Conservation (phyloP, 2,113 vertebrate genomes). For the Polypterus bichir region DNA sequence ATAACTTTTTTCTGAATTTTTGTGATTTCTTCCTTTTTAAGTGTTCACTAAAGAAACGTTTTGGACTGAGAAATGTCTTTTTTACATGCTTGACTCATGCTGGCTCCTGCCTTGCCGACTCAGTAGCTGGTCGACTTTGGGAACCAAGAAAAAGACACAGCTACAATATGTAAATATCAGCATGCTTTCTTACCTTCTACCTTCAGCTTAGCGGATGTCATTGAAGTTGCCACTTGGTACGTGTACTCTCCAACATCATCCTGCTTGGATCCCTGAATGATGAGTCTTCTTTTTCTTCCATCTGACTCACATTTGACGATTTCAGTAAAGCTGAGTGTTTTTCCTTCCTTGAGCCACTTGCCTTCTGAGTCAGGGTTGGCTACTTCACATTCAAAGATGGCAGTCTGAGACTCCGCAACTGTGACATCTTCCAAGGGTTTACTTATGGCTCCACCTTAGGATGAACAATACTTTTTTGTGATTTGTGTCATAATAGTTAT, state of each 20-base stretch:
- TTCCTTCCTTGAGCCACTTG: constrained; percentile 76
- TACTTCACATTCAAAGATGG: constrained; percentile 83
- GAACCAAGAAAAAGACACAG: too few relatives aligned
- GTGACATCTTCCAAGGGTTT: constrained; percentile 79
- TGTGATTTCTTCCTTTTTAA: too few relatives aligned
- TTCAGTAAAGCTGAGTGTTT: constrained; percentile 53
- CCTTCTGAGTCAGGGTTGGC: constrained; percentile 80
- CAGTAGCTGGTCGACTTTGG: too few relatives aligned
- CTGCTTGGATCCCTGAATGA: constrained; percentile 62
- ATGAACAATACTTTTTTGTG: constrained; percentile 13
- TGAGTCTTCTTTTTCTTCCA: constrained; percentile 65
- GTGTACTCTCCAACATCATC: constrained; percentile 88
- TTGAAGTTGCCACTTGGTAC: constrained; percentile 87
- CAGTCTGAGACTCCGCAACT: constrained; percentile 83
- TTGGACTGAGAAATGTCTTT: too few relatives aligned
- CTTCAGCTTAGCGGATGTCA: constrained; percentile 80
- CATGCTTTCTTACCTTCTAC: constrained; percentile 68
- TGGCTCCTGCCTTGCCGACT: too few relatives aligned
- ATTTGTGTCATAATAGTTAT: too few relatives aligned
- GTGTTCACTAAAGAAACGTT: too few relatives aligned
- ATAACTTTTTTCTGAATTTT: too few relatives aligned
- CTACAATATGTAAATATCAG: too few relatives aligned
- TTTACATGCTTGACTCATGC: too few relatives aligned
- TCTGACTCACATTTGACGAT: constrained; percentile 61
- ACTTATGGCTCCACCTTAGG: constrained; percentile 84